Evolutionary conservation across 2,888 invertebrate species (phyloP), one percentile per base, ranked within the genome.

Genomic region (Ceriagrion tenellum): DNA sequence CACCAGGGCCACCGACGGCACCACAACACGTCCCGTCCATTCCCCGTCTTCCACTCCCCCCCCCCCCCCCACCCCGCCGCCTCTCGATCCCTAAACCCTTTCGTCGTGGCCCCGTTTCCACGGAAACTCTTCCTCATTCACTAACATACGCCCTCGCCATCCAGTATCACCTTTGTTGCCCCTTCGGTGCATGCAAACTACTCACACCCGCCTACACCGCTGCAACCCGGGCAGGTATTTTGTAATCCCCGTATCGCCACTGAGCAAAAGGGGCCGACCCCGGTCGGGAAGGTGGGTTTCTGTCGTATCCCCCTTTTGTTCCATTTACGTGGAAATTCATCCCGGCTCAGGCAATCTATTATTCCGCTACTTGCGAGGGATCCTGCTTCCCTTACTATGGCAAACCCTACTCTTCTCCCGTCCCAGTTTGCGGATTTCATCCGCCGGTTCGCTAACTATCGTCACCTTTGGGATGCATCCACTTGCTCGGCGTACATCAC

Each of bases 241-340:
- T 40, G 93, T 69, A 55, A 93, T 93, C 93, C 47, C 47, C 47
- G 40, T 69, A 69, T 69, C 91, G 91, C 91, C 23, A 35, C 35
- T 23, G 63, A 0, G 63, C 91, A 35, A 69, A 12, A 59, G 90
- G n/a, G 35, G 35, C 30, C 90, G 35, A 91, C 30, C 90, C 90
- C n/a, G 35, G 20, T 40, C 63, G 63, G 30, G 59, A 13, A 4
- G 47, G 47, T 4, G 47, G 47, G 47, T 47, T 47, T 4, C 63
- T 91, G 40, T 91, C 63, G n/a, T 91, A 47, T 47, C 47, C 93
- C 47, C 47, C 93, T 93, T 93, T 69, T 69, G 69, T 93, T 93
- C 93, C 47, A 47, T 93, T 93, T 69, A 69, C 16, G 35, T 47
- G 93, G 93, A 93, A 69, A 93, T 69, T 69, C 47, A 4, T 63